A percentile compares a stretch with the other conserved stretches of the same genome.
Evolutionary conservation across 2,113 vertebrate species (phyloP).

Genomic region (Barnardius zonarius): DNA sequence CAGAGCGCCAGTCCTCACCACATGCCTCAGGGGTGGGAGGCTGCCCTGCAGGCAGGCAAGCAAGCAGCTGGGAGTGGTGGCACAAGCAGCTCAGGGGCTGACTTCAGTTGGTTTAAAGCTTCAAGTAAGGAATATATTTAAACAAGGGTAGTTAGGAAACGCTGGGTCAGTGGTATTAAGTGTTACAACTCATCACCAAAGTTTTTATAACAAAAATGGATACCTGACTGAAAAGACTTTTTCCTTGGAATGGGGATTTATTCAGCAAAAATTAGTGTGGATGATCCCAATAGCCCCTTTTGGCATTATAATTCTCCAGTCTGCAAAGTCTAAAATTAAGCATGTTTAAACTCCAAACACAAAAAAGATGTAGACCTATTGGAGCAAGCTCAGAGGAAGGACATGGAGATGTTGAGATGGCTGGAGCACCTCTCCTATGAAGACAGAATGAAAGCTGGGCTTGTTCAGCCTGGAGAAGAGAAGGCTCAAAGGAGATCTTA

Average conservation of each 20-base stretch:
- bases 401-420: background rate
- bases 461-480: background rate
- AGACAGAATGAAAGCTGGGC: background rate
- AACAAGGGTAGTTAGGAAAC: background rate
- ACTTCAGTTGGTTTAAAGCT: background rate
- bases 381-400: background rate
- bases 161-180: background rate
- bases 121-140: background rate
- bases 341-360: background rate
- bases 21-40: rapidly evolving
- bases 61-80: background rate
- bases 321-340: background rate
- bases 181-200: background rate
- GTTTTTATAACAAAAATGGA: background rate
- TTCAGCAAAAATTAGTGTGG: background rate
- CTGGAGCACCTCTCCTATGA: background rate
- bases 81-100: background rate
- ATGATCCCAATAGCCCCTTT: background rate
- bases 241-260: background rate
- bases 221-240: background rate
- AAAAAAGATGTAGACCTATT: background rate
- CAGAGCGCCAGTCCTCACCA: rapidly evolving
- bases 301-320: background rate
- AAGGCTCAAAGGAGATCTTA: background rate
- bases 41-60: background rate